Evolutionary conservation across 2,113 vertebrate species (phyloP), one percentile per base, ranked within the genome.

Genomic region (Thunnus maccoyii): DNA sequence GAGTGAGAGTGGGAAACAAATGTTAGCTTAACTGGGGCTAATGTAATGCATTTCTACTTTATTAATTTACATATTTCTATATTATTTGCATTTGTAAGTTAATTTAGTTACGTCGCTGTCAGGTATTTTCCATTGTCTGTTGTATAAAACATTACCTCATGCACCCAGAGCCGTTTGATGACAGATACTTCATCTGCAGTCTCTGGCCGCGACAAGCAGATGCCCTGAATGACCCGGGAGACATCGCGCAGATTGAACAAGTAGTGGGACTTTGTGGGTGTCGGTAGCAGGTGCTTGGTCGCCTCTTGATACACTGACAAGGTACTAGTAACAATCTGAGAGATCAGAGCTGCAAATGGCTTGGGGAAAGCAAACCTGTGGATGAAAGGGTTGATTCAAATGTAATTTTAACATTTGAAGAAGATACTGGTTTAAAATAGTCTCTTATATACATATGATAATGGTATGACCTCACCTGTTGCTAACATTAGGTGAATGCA

Each of bases 161-260:
- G 97, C 88, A 97, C 96, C 97, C 97, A 98, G n/a, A 98, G 95
- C 13, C 96, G 96, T 90, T 97, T 97, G 77, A 99, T 95, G 27
- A 86, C 85, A 55, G 87, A 90, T 61, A 90, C 83, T 54, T 95
- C 94, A 62, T 93, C 93, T 57, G 92, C 94, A 18, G 96, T 96
- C 90, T 97, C 96, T n/a, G 97, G 97, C 36, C 94, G 91, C 10
- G 96, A 98, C 65, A 98, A 85, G 67, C 97, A 98, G 85, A 97
- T 91, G 5, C 97, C 97, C 93, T 98, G 97, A 86, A 98, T 96
- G 68, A 99, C 97, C 15, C 96, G 95, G 41, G 97, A 97, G 86
- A 98, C 96, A 82, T 98, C 96, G 0, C 96, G 96, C 64, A 98
- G 95, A 82, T 98, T 98, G 94, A 98, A 99, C 78, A 98, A 86